Evolutionary conservation across 2,888 invertebrate species (phyloP).

Genomic region (Calameuta idolon): DNA sequence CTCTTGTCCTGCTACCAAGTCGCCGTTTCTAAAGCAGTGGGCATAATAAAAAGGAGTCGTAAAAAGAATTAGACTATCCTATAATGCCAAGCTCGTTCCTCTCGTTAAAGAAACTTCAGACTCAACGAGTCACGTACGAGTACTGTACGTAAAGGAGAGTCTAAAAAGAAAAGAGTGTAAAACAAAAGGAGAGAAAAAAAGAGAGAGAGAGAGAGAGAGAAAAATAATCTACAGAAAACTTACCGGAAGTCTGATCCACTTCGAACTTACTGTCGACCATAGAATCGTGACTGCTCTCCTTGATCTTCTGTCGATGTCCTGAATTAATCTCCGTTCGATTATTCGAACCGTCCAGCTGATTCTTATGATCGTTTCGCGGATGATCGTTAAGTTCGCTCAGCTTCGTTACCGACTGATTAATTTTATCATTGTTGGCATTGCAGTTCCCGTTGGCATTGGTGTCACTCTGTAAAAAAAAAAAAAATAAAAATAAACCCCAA

Average conservation of each 20-base stretch:
- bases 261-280: slow-evolving; percentile 49
- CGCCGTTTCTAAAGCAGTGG: neutral
- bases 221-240: slow-evolving; percentile 36
- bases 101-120: slow-evolving; percentile 36
- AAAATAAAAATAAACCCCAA: too few relatives aligned
- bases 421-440: slow-evolving; percentile 40
- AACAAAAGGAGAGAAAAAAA: slow-evolving; percentile 11
- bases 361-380: slow-evolving; percentile 42
- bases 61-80: neutral
- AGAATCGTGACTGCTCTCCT: slow-evolving; percentile 33
- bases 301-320: slow-evolving; percentile 34
- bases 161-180: neutral
- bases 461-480: slow-evolving; percentile 56
- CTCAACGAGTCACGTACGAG: slow-evolving; percentile 29
- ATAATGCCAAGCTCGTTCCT: neutral
- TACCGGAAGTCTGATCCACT: slow-evolving; percentile 43
- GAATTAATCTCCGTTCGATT: slow-evolving; percentile 10
- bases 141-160: slow-evolving; percentile 29
- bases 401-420: slow-evolving; percentile 36
- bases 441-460: slow-evolving; percentile 46
- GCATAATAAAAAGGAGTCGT: neutral
- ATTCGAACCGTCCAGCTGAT: slow-evolving; percentile 39
- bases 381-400: slow-evolving; percentile 38
- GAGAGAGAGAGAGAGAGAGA: neutral
- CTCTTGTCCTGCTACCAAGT: neutral